A percentile compares a stretch with the other conserved stretches of the same genome.
Evolutionary conservation across 1,140 invertebrate genomes (phyloP).

Genomic region (Pemphigus obesinymphae): DNA sequence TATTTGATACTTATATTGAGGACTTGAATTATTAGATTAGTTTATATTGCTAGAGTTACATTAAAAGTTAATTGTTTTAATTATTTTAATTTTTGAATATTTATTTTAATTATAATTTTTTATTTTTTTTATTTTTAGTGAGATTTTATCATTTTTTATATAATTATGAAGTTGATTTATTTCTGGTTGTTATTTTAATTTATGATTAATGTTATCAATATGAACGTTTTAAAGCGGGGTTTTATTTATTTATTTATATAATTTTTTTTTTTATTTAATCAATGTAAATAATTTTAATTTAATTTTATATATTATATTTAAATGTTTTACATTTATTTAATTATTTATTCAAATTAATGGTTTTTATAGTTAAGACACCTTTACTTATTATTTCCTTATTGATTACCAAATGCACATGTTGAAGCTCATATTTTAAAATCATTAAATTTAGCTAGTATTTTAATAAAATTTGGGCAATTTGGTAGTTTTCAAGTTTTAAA

Average conservation of each 20-base stretch:
- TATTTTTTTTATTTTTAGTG: not conserved
- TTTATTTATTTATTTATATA: slow-evolving; percentile 1
- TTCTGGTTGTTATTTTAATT: not conserved
- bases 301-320: not conserved
- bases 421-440: too few species aligned
- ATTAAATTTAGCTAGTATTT: too few species aligned
- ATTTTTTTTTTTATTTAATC: not conserved
- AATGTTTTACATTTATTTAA: not conserved
- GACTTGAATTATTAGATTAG: not conserved
- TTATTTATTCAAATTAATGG: too few species aligned
- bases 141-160: not conserved
- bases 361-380: not conserved
- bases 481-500: too few species aligned
- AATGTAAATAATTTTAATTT: not conserved
- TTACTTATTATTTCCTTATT: not conserved
- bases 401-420: not conserved
- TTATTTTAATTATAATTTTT: not conserved
- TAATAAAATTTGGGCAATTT: too few species aligned
- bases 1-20: not conserved
- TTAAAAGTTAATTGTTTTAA: not conserved
- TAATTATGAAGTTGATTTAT: not conserved
- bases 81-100: not conserved
- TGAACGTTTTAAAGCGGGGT: not conserved
- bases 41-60: not conserved
- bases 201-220: not conserved